These are phyloP conservation scores for Alligator sinensis DNA, from an alignment of 2,113 vertebrate species.

Conservation along the genomic window DNA sequence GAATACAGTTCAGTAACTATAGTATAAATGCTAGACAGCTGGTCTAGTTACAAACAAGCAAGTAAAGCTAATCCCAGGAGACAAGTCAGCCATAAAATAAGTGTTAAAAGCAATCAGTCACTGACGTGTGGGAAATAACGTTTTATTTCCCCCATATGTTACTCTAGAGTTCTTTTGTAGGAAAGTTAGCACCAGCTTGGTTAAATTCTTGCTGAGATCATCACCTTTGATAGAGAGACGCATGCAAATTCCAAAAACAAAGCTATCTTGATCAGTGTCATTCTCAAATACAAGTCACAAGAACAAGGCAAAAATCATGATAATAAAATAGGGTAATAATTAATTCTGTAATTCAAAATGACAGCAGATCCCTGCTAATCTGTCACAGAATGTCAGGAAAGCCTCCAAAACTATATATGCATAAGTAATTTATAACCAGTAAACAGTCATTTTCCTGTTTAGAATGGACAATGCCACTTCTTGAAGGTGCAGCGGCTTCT, in stretches of 20 bases:
- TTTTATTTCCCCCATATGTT: background rate
- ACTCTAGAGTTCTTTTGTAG: background rate
- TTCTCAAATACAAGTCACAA: background rate
- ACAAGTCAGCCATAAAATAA: background rate
- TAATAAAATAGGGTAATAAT: too few relatives aligned
- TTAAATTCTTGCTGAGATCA: background rate
- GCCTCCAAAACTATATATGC: too few relatives aligned
- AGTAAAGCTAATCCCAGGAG: background rate
- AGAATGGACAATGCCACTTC: background rate
- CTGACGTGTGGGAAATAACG: background rate
- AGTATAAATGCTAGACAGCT: background rate
- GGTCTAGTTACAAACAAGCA: background rate
- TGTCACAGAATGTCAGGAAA: too few relatives aligned
- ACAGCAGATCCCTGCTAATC: too few relatives aligned
- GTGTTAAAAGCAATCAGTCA: background rate
- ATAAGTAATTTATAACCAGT: background rate
- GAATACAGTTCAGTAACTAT: background rate
- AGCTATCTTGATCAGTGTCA: background rate
- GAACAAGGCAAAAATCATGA: background rate
- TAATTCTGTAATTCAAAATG: too few relatives aligned
- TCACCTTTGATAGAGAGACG: fast-evolving
- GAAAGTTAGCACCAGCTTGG: background rate
- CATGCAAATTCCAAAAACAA: background rate
- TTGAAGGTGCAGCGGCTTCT: fast-evolving
- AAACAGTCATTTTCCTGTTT: background rate